Conservation (phyloP, 1,140 invertebrate species). For the Augochlora pura region DNA sequence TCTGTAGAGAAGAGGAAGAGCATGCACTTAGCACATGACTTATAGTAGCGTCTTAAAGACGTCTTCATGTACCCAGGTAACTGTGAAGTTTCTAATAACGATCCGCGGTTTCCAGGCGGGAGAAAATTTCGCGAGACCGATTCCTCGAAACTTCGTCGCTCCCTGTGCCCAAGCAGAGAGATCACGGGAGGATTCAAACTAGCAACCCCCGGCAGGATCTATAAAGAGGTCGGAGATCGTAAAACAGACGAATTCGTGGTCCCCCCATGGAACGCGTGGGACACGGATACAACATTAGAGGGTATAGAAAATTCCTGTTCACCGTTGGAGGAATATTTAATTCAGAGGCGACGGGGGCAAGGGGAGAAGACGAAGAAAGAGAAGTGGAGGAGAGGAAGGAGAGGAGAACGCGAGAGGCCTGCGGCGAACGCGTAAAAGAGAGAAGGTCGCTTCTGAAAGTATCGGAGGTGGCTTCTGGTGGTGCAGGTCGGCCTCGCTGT, state of each 20-base stretch:
- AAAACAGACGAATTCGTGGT: constrained; percentile 23
- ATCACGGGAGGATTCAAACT: background rate
- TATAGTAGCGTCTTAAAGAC: too few relatives aligned
- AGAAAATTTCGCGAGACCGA: too few relatives aligned
- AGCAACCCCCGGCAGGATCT: constrained; percentile 4
- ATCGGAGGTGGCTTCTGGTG: constrained; percentile 54
- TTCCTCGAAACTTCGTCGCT: too few relatives aligned
- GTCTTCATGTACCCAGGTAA: too few relatives aligned
- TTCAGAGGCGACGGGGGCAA: constrained; percentile 47
- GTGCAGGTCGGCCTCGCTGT: constrained; percentile 53
- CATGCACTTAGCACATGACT: too few relatives aligned
- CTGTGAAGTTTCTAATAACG: too few relatives aligned
- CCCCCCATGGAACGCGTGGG: constrained; percentile 29
- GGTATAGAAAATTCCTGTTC: constrained; percentile 58
- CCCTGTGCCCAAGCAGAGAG: background rate
- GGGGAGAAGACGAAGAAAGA: background rate
- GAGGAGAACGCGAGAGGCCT: constrained; percentile 27
- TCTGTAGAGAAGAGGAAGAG: too few relatives aligned
- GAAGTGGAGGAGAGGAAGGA: background rate
- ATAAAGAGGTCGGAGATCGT: constrained; percentile 13
- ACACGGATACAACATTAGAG: constrained; percentile 42
- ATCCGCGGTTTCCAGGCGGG: too few relatives aligned
- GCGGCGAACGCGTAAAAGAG: constrained; percentile 57
- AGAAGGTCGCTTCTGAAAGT: constrained; percentile 56
- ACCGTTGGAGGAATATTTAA: constrained; percentile 48